Percentiles rank a stretch among this genome's conserved stretches.
Evolutionary conservation across 1,140 invertebrate species (phyloP).

Genomic region (Panulirus ornatus): DNA sequence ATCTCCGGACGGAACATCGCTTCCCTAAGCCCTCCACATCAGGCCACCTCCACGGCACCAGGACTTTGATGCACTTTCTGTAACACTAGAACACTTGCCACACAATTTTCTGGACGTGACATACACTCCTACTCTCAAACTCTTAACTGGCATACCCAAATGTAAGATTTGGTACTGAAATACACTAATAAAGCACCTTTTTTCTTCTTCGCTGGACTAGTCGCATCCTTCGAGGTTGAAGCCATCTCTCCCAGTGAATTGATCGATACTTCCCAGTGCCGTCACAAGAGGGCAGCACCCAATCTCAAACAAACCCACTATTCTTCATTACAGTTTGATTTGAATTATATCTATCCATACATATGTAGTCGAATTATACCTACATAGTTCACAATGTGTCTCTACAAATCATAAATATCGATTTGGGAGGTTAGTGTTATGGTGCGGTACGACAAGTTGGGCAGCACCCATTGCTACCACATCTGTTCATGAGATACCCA

Average conservation of each 20-base stretch:
- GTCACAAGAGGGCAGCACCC: conserved; percentile 64
- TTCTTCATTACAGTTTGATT: not conserved
- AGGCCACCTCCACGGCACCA: conserved; percentile 1
- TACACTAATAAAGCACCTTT: conserved; percentile 56
- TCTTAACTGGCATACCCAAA: not conserved
- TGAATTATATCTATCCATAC: not conserved
- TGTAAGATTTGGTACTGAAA: not conserved
- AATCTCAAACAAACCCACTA: conserved; percentile 34
- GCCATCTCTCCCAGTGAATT: conserved; percentile 69
- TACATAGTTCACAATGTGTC: too few species aligned
- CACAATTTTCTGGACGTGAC: conserved; percentile 5
- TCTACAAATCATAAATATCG: too few species aligned
- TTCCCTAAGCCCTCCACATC: conserved; percentile 4
- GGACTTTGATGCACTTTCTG: not conserved
- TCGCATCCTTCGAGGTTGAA: conserved; percentile 70
- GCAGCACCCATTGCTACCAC: conserved; percentile 55
- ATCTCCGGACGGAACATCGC: conserved; percentile 36
- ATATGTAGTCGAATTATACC: too few species aligned
- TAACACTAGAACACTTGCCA: not conserved
- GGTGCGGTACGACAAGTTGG: conserved; percentile 61
- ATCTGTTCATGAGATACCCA: conserved; percentile 47
- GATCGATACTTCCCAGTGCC: conserved; percentile 63
- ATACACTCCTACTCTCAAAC: not conserved
- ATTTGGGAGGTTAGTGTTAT: too few species aligned
- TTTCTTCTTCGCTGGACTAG: conserved; percentile 70